Evolutionary conservation across 2,888 invertebrate genomes (phyloP).

Genomic region (Cephus rjabovi): DNA sequence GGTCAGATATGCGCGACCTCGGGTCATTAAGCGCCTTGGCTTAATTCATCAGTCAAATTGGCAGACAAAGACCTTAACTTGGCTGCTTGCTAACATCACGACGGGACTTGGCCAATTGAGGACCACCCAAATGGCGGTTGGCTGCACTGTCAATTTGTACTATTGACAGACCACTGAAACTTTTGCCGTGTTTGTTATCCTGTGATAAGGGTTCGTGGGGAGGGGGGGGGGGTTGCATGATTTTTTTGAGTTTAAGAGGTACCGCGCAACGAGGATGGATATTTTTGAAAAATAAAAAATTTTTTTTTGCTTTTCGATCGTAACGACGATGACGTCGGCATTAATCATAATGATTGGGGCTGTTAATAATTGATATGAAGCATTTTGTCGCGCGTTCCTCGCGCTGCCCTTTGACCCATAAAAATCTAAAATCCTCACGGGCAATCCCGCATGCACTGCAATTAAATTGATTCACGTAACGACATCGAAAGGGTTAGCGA

Average conservation of each 20-base stretch:
- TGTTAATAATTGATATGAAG: slow-evolving; percentile 1
- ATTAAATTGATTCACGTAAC: slow-evolving; percentile 26
- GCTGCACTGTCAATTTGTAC: too few species aligned
- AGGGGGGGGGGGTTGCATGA: too few species aligned
- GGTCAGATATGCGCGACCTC: slow-evolving; percentile 10
- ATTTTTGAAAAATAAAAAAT: too few species aligned
- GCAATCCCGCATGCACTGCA: slow-evolving; percentile 39
- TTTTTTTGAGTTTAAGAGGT: too few species aligned
- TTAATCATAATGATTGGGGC: too few species aligned
- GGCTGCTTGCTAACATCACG: slow-evolving; percentile 58
- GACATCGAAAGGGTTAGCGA: slow-evolving; percentile 21
- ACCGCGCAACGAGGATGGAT: too few species aligned
- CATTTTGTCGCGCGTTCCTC: slow-evolving; percentile 9
- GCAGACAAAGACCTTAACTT: slow-evolving; percentile 59
- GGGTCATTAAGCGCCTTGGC: slow-evolving; percentile 45
- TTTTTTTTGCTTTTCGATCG: too few species aligned
- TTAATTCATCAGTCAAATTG: slow-evolving; percentile 56
- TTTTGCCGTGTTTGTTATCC: too few species aligned
- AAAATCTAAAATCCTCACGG: slow-evolving; percentile 29
- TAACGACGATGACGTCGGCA: too few species aligned
- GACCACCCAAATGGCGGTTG: slow-evolving; percentile 56
- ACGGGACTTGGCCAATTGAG: slow-evolving; percentile 53
- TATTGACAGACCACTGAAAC: too few species aligned
- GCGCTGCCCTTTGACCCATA: slow-evolving; percentile 25
- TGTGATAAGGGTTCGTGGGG: too few species aligned